Percentiles rank a stretch among this genome's conserved stretches.
Evolutionary conservation across 2,888 invertebrate species (phyloP).

Genomic region (Calameuta pallipes): DNA sequence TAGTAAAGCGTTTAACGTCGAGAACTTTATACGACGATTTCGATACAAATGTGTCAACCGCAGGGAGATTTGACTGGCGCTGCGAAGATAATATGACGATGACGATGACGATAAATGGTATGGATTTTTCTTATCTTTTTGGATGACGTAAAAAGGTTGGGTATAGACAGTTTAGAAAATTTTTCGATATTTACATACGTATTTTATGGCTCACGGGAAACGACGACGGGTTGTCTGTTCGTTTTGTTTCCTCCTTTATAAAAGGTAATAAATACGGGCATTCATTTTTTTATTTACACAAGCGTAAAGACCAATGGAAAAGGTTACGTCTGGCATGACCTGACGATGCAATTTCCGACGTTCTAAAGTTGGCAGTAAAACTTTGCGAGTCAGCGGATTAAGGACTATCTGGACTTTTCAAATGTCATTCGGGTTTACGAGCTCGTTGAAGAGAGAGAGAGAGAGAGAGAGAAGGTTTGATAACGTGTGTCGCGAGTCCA

Average conservation of each 20-base stretch:
- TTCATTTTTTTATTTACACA: neutral
- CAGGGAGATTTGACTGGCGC: neutral
- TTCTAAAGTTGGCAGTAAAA: neutral
- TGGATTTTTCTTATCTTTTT: neutral
- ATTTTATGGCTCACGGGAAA: neutral
- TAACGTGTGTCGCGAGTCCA: neutral
- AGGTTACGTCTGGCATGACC: neutral
- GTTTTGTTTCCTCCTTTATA: neutral
- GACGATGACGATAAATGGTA: neutral
- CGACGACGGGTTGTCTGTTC: neutral
- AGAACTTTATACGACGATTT: neutral
- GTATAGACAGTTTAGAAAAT: neutral
- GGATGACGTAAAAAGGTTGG: neutral
- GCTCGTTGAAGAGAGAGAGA: neutral
- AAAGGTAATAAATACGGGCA: neutral
- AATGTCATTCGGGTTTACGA: neutral
- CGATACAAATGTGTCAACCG: neutral
- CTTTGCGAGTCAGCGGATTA: neutral
- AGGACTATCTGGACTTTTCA: neutral
- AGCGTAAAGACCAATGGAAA: neutral
- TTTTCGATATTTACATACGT: neutral
- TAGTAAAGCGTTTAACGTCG: neutral
- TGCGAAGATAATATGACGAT: neutral
- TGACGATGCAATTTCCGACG: neutral
- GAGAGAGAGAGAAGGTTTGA: neutral